Conservation (phyloP, 2,888 invertebrate species). For the Parelbella ahira region DNA sequence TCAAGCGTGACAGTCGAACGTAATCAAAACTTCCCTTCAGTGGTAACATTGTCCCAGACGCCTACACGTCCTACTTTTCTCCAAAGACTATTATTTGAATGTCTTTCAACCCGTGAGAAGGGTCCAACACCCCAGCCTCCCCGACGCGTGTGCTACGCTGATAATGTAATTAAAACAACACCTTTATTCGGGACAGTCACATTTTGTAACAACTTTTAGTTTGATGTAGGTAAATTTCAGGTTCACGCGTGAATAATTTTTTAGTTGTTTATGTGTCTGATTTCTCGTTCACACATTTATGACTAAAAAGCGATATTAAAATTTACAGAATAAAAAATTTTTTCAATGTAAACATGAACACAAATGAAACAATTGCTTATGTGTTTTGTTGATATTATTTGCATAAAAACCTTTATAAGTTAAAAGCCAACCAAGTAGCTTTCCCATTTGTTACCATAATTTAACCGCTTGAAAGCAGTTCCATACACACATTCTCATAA, state of each 20-base stretch:
- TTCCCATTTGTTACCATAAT: neutral
- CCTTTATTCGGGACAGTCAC: conserved; percentile 69
- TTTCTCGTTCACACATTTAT: no score
- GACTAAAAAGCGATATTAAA: no score
- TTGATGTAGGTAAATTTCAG: conserved; percentile 37
- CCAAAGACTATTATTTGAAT: conserved; percentile 77
- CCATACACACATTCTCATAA: neutral
- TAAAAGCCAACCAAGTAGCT: no score
- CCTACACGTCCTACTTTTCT: conserved; percentile 58
- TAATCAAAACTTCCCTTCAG: conserved; percentile 66
- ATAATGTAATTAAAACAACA: conserved; percentile 82
- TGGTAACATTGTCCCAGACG: conserved; percentile 25
- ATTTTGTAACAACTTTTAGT: conserved; percentile 56
- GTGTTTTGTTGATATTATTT: no score
- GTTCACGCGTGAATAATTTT: neutral
- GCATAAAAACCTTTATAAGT: no score
- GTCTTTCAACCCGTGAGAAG: conserved; percentile 78
- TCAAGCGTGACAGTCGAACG: conserved; percentile 65
- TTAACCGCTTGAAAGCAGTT: neutral
- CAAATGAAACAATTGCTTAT: no score
- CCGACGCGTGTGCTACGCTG: conserved; percentile 67
- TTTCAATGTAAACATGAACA: no score
- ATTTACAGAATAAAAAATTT: no score
- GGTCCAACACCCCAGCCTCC: conserved; percentile 55
- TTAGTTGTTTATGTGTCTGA: no score